These are phyloP conservation scores for Synanthedon tipuliformis DNA, from an alignment of 2,888 invertebrate species.

Conservation along the genomic window DNA sequence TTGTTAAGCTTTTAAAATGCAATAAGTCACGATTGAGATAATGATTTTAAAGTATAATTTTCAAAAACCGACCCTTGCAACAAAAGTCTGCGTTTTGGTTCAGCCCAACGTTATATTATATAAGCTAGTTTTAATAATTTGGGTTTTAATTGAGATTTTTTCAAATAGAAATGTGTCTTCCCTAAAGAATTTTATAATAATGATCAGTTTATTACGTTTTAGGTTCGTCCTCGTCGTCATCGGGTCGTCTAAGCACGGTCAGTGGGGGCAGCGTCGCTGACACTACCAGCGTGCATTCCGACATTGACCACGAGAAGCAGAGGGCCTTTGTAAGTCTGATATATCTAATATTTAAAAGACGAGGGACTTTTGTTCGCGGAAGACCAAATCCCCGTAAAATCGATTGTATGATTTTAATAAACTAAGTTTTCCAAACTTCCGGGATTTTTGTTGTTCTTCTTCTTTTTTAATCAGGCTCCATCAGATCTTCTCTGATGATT, in stretches of 20 bases:
- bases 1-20: no score
- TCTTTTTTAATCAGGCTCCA: no score
- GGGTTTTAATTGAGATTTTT: not conserved
- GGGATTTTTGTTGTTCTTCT: no score
- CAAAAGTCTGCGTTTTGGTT: no score
- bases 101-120: no score
- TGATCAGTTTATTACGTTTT: conserved; percentile 1
- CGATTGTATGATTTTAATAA: no score
- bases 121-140: not conserved
- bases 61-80: no score
- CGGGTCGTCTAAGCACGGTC: conserved; percentile 84
- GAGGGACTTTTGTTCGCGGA: not conserved
- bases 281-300: conserved; percentile 84
- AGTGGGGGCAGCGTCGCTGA: conserved; percentile 86
- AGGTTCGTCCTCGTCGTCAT: conserved; percentile 86
- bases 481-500: no score
- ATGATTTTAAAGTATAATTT: no score
- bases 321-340: conserved; percentile 49
- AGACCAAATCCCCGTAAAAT: not conserved
- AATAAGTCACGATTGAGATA: no score
- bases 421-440: no score
- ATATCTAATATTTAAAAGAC: not conserved
- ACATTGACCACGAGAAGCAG: conserved; percentile 77
- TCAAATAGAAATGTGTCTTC: no score
- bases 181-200: not conserved